These are phyloP conservation scores for Epizoanthus fatuus DNA, from an alignment of 92 coral and sea anemone genomes.

Conservation along the genomic window DNA sequence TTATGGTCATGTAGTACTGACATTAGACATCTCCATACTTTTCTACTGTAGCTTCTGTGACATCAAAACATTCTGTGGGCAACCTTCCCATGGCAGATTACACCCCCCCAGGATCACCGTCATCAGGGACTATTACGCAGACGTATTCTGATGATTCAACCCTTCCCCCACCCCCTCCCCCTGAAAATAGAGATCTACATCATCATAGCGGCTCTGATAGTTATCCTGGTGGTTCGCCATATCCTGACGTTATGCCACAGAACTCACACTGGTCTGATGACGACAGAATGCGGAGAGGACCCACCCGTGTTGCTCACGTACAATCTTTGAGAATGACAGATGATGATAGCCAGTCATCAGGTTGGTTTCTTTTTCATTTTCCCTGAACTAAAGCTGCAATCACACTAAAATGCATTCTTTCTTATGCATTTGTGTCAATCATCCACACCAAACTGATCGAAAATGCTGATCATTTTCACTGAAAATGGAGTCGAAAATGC, in stretches of 20 bases:
- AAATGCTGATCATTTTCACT: too few relatives aligned
- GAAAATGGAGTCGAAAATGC: too few relatives aligned
- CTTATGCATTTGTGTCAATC: too few relatives aligned
- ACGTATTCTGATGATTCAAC: slow-evolving; percentile 70
- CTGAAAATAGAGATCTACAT: slow-evolving; percentile 53
- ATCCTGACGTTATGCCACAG: slow-evolving; percentile 83
- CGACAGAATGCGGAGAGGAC: slow-evolving; percentile 61
- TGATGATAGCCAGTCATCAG: slow-evolving; percentile 70
- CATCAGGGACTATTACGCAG: slow-evolving; percentile 52
- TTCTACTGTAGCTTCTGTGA: slow-evolving; percentile 62
- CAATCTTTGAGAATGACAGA: slow-evolving; percentile 80
- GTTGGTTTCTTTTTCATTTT: slow-evolving; percentile 30
- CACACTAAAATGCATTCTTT: too few relatives aligned
- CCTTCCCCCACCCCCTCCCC: slow-evolving; percentile 87
- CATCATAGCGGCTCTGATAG: slow-evolving; percentile 73
- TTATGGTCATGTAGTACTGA: neutral
- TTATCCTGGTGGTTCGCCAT: slow-evolving; percentile 69
- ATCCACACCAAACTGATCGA: too few relatives aligned
- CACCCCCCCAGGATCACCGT: slow-evolving; percentile 86
- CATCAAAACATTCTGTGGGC: slow-evolving; percentile 74
- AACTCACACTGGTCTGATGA: slow-evolving; percentile 33
- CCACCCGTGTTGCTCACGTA: slow-evolving; percentile 80
- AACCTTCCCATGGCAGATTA: slow-evolving; percentile 82
- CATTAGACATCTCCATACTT: slow-evolving; percentile 1
- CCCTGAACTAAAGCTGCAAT: too few relatives aligned